phyloP scores from a whole-genome alignment of 2,888 invertebrate species.

The Papilio elwesi region DNA sequence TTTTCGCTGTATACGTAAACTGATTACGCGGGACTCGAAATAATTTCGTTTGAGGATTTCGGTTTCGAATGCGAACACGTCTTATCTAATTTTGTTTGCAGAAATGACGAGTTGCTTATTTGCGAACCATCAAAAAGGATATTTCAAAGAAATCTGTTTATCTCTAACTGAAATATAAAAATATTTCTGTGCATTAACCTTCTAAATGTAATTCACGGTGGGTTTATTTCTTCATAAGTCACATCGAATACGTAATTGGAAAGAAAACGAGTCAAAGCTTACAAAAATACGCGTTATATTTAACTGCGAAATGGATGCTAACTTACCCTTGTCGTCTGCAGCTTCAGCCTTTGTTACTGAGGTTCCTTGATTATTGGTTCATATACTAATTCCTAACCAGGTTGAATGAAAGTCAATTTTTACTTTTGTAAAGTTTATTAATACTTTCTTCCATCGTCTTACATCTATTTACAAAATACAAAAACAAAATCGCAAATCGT shows the following conservation, averaged over 20 bases:
- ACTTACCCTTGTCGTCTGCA: neutral
- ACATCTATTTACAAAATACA: slow-evolving; percentile 41
- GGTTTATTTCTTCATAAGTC: slow-evolving; percentile 5
- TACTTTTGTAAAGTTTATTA: slow-evolving; percentile 38
- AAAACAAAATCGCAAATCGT: slow-evolving; percentile 17
- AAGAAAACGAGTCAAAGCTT: neutral
- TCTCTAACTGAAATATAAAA: neutral
- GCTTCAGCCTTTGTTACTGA: no score
- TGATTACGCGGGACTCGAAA: slow-evolving; percentile 37
- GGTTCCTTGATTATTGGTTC: neutral
- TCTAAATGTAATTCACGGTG: neutral
- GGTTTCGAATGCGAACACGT: slow-evolving; percentile 26
- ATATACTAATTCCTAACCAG: neutral
- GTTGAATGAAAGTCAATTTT: slow-evolving; percentile 28
- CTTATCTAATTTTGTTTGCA: slow-evolving; percentile 35
- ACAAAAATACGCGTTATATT: neutral
- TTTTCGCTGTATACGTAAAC: slow-evolving; percentile 35
- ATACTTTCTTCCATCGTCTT: slow-evolving; percentile 28
- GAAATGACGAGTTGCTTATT: slow-evolving; percentile 22
- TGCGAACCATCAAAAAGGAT: slow-evolving; percentile 25
- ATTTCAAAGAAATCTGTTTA: slow-evolving; percentile 27
- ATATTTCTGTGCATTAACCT: neutral
- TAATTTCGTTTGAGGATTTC: slow-evolving; percentile 32
- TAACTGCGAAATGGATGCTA: neutral
- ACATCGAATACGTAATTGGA: neutral